Evolutionary conservation across 2,888 invertebrate species (phyloP).

Genomic region (Stegophylla sp.): DNA sequence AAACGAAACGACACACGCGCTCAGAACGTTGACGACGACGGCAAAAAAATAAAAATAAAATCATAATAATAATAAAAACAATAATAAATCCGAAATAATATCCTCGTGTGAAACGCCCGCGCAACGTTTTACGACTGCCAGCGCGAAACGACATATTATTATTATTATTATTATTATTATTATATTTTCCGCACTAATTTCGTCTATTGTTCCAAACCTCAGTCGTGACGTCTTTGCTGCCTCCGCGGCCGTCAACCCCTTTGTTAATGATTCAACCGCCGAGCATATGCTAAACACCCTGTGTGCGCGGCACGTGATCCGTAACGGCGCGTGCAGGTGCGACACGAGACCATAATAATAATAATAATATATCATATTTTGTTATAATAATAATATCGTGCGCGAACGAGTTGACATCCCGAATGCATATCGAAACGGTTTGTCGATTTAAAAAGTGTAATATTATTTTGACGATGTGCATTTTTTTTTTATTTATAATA

Average conservation of each 20-base stretch:
- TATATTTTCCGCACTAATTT: background rate
- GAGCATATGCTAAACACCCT: no score
- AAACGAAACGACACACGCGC: background rate
- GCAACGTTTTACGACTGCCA: background rate
- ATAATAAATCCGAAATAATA: conserved; percentile 38
- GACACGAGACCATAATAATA: no score
- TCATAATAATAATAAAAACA: conserved; percentile 35
- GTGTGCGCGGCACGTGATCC: no score
- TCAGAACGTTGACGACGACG: no score
- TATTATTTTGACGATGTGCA: no score
- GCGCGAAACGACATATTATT: background rate
- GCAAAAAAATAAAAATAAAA: background rate
- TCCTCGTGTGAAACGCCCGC: conserved; percentile 53
- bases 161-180: no score
- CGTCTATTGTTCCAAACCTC: background rate
- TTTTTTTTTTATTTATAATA: no score
- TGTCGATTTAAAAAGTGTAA: no score
- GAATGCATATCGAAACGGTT: background rate
- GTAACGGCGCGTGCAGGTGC: no score
- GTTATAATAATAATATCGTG: background rate
- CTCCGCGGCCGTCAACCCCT: background rate
- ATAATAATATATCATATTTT: background rate
- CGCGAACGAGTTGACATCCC: background rate
- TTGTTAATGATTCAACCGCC: no score
- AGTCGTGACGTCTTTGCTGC: background rate